phyloP scores from a whole-genome alignment of 2,113 vertebrate genomes.

The Mobula birostris region DNA sequence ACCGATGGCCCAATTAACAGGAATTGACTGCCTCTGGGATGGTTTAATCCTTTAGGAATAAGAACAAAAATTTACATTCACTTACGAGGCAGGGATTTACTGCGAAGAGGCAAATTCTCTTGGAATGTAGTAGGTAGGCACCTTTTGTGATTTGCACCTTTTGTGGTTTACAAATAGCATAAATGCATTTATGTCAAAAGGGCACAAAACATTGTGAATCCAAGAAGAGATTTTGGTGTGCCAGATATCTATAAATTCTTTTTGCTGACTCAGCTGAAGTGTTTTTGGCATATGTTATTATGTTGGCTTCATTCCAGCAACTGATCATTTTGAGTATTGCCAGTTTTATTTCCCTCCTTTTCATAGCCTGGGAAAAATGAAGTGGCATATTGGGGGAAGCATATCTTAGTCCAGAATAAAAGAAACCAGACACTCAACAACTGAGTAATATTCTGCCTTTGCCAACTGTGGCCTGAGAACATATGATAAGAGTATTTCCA shows the following conservation, averaged over 20 bases:
- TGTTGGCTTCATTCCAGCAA: not conserved
- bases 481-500: slow-evolving; percentile 5
- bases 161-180: not conserved
- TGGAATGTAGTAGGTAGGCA: not conserved
- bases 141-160: not conserved
- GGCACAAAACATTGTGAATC: not conserved
- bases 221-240: not conserved
- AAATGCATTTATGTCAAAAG: not conserved
- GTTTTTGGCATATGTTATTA: not conserved
- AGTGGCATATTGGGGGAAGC: slow-evolving; percentile 5
- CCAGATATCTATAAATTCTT: not conserved
- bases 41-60: not conserved
- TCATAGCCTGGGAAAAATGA: slow-evolving; percentile 31
- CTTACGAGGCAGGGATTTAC: not conserved
- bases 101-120: not conserved
- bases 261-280: not conserved
- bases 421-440: slow-evolving; percentile 24
- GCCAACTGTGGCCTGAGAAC: slow-evolving; percentile 33
- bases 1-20: too few relatives aligned
- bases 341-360: slow-evolving; percentile 24
- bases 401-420: slow-evolving; percentile 20
- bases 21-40: too few relatives aligned
- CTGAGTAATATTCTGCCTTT: slow-evolving; percentile 22
- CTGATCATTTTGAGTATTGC: slow-evolving; percentile 29
- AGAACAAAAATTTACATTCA: not conserved